Conservation (phyloP, 2,113 vertebrate genomes). For the Zosterops hypoxanthus region DNA sequence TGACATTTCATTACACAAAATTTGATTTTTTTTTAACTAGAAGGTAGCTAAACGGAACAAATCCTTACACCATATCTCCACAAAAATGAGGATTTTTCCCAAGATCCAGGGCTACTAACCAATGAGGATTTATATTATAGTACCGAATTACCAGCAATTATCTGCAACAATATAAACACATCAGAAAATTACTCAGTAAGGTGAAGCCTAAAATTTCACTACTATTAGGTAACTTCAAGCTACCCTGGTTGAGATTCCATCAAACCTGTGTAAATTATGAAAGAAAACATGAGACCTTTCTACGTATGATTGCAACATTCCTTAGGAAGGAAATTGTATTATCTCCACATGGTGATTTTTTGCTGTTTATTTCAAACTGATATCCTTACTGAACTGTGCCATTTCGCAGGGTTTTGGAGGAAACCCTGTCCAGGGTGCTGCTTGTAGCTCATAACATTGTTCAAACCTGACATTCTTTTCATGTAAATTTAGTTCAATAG, state of each 20-base stretch:
- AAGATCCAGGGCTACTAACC: background rate
- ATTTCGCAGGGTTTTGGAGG: background rate
- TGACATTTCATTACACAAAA: background rate
- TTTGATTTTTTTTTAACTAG: background rate
- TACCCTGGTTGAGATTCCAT: background rate
- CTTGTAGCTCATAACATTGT: background rate
- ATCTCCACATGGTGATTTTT: background rate
- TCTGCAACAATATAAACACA: background rate
- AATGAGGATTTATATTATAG: background rate
- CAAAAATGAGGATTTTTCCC: background rate
- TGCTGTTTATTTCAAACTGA: background rate
- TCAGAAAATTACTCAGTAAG: background rate
- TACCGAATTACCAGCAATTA: background rate
- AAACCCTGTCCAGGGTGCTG: background rate
- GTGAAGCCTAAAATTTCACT: background rate
- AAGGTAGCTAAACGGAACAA: background rate
- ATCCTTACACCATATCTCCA: background rate
- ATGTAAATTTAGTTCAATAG: background rate
- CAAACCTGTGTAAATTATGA: background rate
- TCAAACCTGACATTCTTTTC: background rate
- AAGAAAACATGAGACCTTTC: background rate
- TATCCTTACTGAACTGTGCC: background rate
- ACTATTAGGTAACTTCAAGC: background rate
- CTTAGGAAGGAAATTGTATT: background rate
- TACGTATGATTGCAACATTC: background rate